Evolutionary conservation across 2,797 vertebrate species (phyloP).

Genomic region (Hemibagrus guttatus): DNA sequence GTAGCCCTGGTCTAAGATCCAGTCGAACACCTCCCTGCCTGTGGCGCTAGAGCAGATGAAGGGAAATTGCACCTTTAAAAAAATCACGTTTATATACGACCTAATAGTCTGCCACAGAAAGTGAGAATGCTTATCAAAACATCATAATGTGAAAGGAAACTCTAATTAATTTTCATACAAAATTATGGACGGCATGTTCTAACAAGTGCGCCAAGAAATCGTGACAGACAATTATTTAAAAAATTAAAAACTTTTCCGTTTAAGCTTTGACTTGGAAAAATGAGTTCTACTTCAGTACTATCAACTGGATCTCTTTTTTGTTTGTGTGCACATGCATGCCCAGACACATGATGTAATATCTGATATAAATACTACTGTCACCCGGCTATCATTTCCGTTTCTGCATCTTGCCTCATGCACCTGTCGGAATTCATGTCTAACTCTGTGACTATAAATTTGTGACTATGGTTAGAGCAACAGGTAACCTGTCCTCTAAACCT

Average conservation of each 20-base stretch:
- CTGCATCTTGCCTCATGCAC: conserved; percentile 33
- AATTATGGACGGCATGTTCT: background rate
- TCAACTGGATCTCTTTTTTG: background rate
- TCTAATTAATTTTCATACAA: background rate
- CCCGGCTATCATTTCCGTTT: conserved; percentile 22
- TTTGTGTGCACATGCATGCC: background rate
- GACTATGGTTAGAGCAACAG: conserved; percentile 9
- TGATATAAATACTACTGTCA: conserved; percentile 34
- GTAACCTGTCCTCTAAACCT: background rate
- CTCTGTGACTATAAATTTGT: conserved; percentile 11
- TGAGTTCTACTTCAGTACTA: background rate
- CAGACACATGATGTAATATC: conserved; percentile 35
- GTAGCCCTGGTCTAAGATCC: conserved; percentile 99
- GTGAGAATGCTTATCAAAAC: conserved; percentile 1
- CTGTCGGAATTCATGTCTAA: conserved; percentile 11
- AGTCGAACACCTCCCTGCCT: conserved; percentile 97
- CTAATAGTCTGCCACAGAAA: background rate
- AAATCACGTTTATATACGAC: background rate
- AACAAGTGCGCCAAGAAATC: background rate
- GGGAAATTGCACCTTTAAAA: background rate
- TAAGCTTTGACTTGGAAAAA: background rate
- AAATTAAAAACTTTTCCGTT: background rate
- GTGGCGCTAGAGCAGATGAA: conserved; percentile 81
- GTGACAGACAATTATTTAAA: background rate
- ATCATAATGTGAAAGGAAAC: too few species aligned